These are phyloP conservation scores for Zaprionus africanus DNA, from an alignment of 1,140 invertebrate species.

Conservation along the genomic window DNA sequence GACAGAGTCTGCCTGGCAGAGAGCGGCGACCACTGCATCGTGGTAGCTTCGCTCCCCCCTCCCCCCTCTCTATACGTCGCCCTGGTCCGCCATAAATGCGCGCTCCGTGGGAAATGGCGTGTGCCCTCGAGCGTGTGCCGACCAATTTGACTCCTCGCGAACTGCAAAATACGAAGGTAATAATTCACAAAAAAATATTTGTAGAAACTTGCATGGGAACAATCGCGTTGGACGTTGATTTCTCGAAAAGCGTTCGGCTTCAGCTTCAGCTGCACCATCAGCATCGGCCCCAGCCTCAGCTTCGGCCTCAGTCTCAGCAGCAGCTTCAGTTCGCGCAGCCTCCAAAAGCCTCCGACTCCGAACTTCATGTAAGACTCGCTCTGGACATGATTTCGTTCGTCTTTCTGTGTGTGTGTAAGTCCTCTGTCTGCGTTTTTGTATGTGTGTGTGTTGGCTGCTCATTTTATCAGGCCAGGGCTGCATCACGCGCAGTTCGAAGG, in stretches of 20 bases:
- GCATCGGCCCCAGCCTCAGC: background rate
- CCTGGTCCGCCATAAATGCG: conserved; percentile 69
- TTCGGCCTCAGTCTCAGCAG: background rate
- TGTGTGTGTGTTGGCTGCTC: conserved; percentile 39
- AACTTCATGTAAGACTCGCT: conserved; percentile 42
- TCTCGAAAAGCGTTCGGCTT: conserved; percentile 77
- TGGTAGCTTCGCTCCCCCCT: background rate
- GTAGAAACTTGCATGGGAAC: conserved; percentile 83
- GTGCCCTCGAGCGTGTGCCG: conserved; percentile 85
- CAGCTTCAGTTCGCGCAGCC: no score
- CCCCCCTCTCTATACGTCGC: background rate
- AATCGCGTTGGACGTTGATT: conserved; percentile 81
- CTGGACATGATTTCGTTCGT: conserved; percentile 43
- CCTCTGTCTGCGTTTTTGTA: conserved; percentile 21
- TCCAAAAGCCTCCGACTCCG: conserved; percentile 12
- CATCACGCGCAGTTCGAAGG: conserved; percentile 55
- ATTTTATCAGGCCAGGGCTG: conserved; percentile 65
- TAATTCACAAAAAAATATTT: conserved; percentile 84
- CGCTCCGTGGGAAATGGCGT: conserved; percentile 85
- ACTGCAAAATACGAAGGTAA: conserved; percentile 83
- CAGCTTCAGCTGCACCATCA: background rate
- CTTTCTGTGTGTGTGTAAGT: conserved; percentile 15
- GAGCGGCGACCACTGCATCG: conserved; percentile 10
- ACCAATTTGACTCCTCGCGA: conserved; percentile 84
- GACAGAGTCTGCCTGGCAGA: conserved; percentile 3